These are phyloP conservation scores for Oreochromis mossambicus DNA, from an alignment of 2,797 vertebrate genomes.

Conservation along the genomic window DNA sequence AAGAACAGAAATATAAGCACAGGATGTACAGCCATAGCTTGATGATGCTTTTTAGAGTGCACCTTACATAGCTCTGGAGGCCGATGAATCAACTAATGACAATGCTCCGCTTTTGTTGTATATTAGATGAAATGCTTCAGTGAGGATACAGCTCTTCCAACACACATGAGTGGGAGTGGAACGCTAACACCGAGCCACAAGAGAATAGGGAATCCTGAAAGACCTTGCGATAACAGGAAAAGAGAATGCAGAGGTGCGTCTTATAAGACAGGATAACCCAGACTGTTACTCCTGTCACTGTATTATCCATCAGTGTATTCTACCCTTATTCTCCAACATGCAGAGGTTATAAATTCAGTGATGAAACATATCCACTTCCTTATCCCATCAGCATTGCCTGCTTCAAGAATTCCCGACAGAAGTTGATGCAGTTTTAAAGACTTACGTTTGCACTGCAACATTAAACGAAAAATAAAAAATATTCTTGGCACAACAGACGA, in stretches of 20 bases:
- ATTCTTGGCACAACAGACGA: neutral
- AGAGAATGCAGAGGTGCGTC: neutral
- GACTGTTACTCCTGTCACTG: neutral
- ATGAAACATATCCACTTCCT: neutral
- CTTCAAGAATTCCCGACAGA: neutral
- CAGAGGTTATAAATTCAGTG: neutral
- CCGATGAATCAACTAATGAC: neutral
- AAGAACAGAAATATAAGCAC: neutral
- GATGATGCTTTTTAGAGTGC: neutral
- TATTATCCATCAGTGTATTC: neutral
- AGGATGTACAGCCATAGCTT: neutral
- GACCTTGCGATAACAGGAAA: neutral
- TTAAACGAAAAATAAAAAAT: accelerated
- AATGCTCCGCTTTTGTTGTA: neutral
- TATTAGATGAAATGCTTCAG: neutral
- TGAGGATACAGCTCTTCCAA: neutral
- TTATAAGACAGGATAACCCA: neutral
- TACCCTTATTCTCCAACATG: neutral
- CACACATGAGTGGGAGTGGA: neutral
- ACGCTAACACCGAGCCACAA: neutral
- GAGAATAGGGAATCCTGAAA: neutral
- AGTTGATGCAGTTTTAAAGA: neutral
- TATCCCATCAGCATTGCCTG: neutral
- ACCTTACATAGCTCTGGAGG: neutral
- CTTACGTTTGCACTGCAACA: neutral